Base-by-base conservation (phyloP, 2,797 vertebrate species). In the Bothrops alternatus region DNA sequence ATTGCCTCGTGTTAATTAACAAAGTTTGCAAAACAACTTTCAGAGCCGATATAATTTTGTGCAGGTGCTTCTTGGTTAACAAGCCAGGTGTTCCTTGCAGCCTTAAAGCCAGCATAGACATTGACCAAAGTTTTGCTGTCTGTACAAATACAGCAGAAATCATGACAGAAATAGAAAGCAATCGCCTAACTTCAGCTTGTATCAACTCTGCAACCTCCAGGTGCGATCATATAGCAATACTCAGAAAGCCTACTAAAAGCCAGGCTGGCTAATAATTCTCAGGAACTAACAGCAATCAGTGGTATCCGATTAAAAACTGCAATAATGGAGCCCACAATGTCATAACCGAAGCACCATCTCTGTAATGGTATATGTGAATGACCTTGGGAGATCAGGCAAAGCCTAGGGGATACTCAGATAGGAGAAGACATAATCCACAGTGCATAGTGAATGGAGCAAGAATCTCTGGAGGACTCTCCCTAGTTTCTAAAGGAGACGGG, bases 1-100 rank as follows among this genome's bases (percentile, higher is more conserved):
- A 96, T 97, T 97, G 94, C 95, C 92, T 96, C 91, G 90, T 89
- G 95, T 96, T 96, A 96, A 97, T 97, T 97, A 96, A 93, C 94
- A 95, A 96, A 96, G 95, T 96, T 95, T 95, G 93, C 94, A 96
- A 96, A 95, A 97, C 94, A 92, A 93, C 95, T 95, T 96, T 95
- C 90, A 1, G 63, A 89, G 91, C 92, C 95, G 95, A 95, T 93
- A 94, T 92, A 95, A 96, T 96, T 96, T 96, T 95, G 93, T 94
- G 96, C 95, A 96, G 96, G 95, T 96, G 96, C 95, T 96, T 94
- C 93, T 95, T 95, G 94, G 91, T 92, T 96, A 96, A 97, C 95
- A 95, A 96, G 95, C 95, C 96, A 97, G 96, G 96, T 97, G 96
- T 96, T 96, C 95, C 93, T 85, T 93, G 57, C 0, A 0, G 82